A percentile compares a stretch with the other conserved stretches of the same genome.
Conservation (phyloP, 2,113 vertebrate genomes). For the Notiomystis cincta region DNA sequence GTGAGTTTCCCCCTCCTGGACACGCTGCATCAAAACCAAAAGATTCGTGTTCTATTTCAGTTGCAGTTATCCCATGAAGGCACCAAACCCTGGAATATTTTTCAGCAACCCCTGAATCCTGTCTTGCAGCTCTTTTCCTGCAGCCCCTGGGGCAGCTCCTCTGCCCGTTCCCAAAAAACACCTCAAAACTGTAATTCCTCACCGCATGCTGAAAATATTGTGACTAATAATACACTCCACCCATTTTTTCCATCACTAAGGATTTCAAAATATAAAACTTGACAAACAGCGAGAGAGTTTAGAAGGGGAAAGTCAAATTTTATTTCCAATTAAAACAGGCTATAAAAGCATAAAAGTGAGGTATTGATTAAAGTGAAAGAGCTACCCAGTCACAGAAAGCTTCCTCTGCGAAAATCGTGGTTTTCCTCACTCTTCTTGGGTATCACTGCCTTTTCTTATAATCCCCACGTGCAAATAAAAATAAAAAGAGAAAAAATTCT, state of each 20-base stretch:
- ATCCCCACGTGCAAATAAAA: background rate
- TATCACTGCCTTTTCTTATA: background rate
- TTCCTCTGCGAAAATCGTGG: background rate
- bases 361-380: background rate
- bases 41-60: background rate
- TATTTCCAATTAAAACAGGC: background rate
- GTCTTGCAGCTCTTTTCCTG: background rate
- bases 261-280: constrained; percentile 1
- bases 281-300: background rate
- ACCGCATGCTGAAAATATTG: constrained; percentile 10
- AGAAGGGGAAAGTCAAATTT: background rate
- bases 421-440: background rate
- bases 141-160: background rate
- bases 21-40: background rate
- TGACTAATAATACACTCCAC: constrained; percentile 9
- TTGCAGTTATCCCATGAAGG: background rate
- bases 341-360: background rate
- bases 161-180: background rate
- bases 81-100: background rate
- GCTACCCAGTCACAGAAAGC: background rate
- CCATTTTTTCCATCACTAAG: background rate
- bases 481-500: background rate
- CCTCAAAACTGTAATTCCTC: background rate
- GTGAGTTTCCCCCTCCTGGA: constrained; percentile 29
- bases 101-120: background rate